These are phyloP conservation scores for Chydorus sphaericus DNA, from an alignment of 2,888 invertebrate species.

Conservation along the genomic window DNA sequence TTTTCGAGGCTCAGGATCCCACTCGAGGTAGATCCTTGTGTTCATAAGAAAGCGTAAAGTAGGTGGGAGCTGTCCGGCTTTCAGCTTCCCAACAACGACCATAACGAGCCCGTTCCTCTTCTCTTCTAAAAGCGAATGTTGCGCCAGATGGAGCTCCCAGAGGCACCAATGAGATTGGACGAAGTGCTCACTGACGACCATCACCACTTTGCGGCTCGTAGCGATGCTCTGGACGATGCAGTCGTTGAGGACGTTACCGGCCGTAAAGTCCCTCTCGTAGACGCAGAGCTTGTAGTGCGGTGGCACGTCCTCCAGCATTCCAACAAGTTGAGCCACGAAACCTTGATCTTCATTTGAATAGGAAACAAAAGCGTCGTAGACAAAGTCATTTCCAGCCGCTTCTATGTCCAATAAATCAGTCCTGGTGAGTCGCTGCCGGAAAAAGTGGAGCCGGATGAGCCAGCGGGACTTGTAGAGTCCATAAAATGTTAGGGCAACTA, in stretches of 20 bases:
- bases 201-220: constrained; percentile 45
- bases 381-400: constrained; percentile 19
- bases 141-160: constrained; percentile 52
- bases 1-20: constrained; percentile 35
- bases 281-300: constrained; percentile 48
- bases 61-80: constrained; percentile 38
- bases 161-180: constrained; percentile 56
- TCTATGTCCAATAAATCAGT: constrained; percentile 1
- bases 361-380: constrained; percentile 33
- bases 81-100: constrained; percentile 44
- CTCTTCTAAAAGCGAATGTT: constrained; percentile 42
- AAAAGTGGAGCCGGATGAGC: constrained; percentile 40
- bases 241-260: constrained; percentile 47
- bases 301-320: constrained; percentile 41
- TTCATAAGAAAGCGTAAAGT: constrained; percentile 45
- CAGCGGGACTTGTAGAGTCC: constrained; percentile 26
- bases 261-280: constrained; percentile 51
- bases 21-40: constrained; percentile 46
- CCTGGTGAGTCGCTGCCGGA: constrained; percentile 33
- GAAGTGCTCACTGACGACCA: constrained; percentile 50
- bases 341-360: constrained; percentile 33
- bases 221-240: constrained; percentile 47
- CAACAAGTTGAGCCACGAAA: constrained; percentile 44
- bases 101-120: constrained; percentile 41
- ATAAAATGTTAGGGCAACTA: constrained; percentile 15